phyloP scores from a whole-genome alignment of 92 coral and sea anemone species.

The Bergia puertoricense region DNA sequence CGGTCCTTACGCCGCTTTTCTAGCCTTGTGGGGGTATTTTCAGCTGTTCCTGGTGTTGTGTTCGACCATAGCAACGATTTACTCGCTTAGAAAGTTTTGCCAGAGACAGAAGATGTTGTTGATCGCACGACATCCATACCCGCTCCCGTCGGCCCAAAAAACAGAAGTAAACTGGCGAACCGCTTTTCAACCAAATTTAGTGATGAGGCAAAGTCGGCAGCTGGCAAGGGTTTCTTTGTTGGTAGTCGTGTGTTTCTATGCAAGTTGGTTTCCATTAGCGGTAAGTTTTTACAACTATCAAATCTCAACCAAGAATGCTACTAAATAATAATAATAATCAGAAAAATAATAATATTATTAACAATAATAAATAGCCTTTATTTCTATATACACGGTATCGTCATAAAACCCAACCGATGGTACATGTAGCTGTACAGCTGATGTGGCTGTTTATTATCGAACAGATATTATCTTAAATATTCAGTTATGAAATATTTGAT shows the following conservation, averaged over 20 bases:
- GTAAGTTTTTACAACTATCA: neutral
- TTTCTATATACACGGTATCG: too few species aligned
- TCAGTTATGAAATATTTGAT: too few species aligned
- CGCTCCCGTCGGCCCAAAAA: neutral
- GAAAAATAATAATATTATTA: neutral
- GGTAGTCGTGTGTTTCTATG: constrained; percentile 33
- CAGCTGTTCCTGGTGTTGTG: constrained; percentile 20
- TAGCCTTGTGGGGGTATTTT: constrained; percentile 4
- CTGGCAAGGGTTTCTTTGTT: constrained; percentile 25
- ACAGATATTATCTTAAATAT: too few species aligned
- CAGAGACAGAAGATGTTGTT: neutral
- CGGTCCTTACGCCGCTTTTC: constrained; percentile 28
- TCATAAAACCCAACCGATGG: too few species aligned
- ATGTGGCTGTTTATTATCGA: neutral
- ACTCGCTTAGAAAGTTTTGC: constrained; percentile 27
- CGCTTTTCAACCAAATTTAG: neutral
- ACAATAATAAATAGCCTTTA: too few species aligned
- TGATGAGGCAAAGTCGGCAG: constrained; percentile 37
- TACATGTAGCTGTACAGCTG: too few species aligned
- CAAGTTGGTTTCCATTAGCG: constrained; percentile 34
- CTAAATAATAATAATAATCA: neutral
- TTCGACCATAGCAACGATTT: constrained; percentile 16
- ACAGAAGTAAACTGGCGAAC: neutral
- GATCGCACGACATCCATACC: constrained; percentile 1
- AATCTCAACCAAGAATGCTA: neutral